Evolutionary conservation across 1,140 invertebrate genomes (phyloP), one percentile per base, ranked within the genome.

Genomic region (Ruditapes philippinarum): DNA sequence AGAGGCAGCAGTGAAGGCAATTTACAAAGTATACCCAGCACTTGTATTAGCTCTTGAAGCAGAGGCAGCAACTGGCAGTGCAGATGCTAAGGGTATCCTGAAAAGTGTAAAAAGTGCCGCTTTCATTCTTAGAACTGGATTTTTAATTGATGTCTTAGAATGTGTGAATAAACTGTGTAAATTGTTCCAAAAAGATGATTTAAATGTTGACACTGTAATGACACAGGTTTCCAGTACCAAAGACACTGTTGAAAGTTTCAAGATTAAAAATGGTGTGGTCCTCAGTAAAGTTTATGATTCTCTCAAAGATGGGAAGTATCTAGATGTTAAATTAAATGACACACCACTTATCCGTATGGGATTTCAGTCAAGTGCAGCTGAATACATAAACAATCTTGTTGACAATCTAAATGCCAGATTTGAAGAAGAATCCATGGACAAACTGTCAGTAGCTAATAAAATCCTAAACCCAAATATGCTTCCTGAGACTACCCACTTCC

Each of bases 141-240:
- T 87, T 33, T 31, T 87, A 11, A 54, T 78, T 60, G 84, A 87
- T 79, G 73, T 87, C 1, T 28, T 86, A 7, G 42, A 25, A 2
- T 54, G 45, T 60, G 84, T 87, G 19, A 78, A 78, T 17, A 87
- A 76, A 28, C 33, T 87, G 11, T 87, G 73, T 45, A 42, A 65
- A 49, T n/a, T 65, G 12, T 87, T 87, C 25, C 70, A 87, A 38
- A 22, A 36, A 31, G 84, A 87, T 65, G 33, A 78, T 3, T 25
- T 78, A 14, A 51, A 79, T 36, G 45, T 78, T 31, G 84, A 87
- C 0, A 79, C 57, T 25, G 84, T 87, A 17, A 60, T 25, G 28
- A 17, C 65, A 5, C 62, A 60, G n/a, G 73, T 87, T 12, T 42
- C 49, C 28, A 17, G 36, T 33, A 79, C 70, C 22, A 40, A 57